Conservation (phyloP, 2,797 vertebrate genomes). For the Acestrorhynchus altus region DNA sequence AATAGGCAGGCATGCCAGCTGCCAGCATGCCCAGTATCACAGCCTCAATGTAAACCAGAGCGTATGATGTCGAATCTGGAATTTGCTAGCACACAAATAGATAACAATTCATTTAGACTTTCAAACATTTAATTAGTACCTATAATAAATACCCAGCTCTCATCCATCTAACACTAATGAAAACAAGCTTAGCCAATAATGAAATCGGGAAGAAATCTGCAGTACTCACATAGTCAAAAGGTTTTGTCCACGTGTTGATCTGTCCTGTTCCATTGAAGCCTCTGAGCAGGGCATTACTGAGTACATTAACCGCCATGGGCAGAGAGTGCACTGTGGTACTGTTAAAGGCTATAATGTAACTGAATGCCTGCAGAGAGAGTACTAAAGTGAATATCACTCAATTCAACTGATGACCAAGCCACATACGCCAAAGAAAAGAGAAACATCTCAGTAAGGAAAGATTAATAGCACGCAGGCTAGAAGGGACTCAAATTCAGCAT, state of each 20-base stretch:
- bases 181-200: no score
- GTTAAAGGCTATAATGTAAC: slow-evolving; percentile 85
- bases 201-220: neutral
- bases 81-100: slow-evolving; percentile 70
- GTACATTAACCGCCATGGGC: slow-evolving; percentile 86
- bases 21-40: slow-evolving; percentile 81
- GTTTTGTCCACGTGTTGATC: slow-evolving; percentile 85
- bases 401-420: neutral
- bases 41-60: slow-evolving; percentile 80
- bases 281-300: slow-evolving; percentile 86
- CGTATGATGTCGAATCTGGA: slow-evolving; percentile 72
- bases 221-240: slow-evolving; percentile 81
- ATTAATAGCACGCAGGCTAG: neutral
- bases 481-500: neutral
- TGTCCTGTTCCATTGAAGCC: slow-evolving; percentile 78
- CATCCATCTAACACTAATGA: neutral
- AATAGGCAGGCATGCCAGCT: slow-evolving; percentile 88
- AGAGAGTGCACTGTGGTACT: slow-evolving; percentile 85
- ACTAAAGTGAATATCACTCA: neutral
- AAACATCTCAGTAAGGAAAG: neutral
- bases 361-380: slow-evolving; percentile 74
- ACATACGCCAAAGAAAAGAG: neutral
- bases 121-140: no score
- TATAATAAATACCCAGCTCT: neutral
- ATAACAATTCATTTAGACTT: neutral